These are phyloP conservation scores for Heliothis virescens DNA, from an alignment of 1,140 invertebrate species.

Conservation along the genomic window DNA sequence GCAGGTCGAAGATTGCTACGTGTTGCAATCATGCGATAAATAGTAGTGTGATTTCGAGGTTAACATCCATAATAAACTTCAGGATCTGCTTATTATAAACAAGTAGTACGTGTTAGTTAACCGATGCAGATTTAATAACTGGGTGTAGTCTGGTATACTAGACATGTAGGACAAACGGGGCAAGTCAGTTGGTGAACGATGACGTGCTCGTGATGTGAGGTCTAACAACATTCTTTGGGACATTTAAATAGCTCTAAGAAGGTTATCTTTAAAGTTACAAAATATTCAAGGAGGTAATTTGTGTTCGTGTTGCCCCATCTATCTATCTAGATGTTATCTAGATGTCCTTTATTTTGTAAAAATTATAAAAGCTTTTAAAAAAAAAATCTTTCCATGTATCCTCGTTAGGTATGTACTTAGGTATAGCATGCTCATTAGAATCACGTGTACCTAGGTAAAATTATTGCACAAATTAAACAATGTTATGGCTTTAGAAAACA, in stretches of 20 bases:
- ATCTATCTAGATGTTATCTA: no score
- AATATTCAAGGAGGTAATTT: no score
- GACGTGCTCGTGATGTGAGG: background rate
- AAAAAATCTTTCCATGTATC: no score
- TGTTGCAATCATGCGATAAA: constrained; percentile 31
- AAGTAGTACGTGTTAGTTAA: constrained; percentile 11
- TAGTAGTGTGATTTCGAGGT: constrained; percentile 18
- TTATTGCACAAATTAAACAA: background rate
- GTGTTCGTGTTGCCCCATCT: no score
- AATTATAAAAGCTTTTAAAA: no score
- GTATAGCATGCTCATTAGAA: no score
- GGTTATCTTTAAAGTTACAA: no score
- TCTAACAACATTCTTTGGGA: no score
- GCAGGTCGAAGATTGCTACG: background rate
- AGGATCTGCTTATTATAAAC: constrained; percentile 27
- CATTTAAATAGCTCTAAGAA: no score
- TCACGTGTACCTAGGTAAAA: background rate
- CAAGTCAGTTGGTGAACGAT: background rate
- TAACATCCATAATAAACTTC: constrained; percentile 19
- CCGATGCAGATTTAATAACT: background rate
- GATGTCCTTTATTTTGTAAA: no score
- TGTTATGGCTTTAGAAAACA: background rate
- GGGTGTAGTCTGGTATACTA: background rate
- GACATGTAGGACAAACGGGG: constrained; percentile 10
- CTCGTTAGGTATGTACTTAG: no score